Evolutionary conservation across 2,797 vertebrate genomes (phyloP).

Genomic region (Adelosebastes latens): DNA sequence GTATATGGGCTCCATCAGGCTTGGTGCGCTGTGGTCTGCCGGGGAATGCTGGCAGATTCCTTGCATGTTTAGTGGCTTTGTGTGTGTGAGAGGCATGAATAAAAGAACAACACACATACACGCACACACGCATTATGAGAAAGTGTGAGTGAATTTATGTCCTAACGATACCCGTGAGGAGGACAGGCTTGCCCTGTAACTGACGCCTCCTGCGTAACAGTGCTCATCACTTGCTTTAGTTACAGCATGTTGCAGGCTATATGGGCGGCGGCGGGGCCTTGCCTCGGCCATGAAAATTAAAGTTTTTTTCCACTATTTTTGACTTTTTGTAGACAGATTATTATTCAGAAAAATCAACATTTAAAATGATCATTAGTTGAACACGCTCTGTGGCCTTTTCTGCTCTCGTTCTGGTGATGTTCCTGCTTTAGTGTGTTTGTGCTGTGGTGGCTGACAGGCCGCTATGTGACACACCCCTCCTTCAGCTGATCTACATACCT

Average conservation of each 20-base stretch:
- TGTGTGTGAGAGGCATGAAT: slow-evolving; percentile 50
- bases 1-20: slow-evolving; percentile 74
- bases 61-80: slow-evolving; percentile 77
- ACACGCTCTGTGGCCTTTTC: not conserved
- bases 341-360: not conserved
- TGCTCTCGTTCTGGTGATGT: not conserved
- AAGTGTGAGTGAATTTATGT: not conserved
- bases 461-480: slow-evolving; percentile 27
- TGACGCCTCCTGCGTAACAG: not conserved
- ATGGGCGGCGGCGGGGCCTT: not conserved
- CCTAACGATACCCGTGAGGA: not conserved
- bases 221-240: not conserved
- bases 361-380: not conserved
- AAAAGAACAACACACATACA: slow-evolving; percentile 29
- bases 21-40: slow-evolving; percentile 60
- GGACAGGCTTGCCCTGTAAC: no score
- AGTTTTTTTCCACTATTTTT: not conserved
- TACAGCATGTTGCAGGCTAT: not conserved
- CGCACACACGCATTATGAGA: not conserved
- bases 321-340: not conserved
- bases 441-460: not conserved
- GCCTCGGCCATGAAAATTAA: not conserved
- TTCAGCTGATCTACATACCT: slow-evolving; percentile 51
- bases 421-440: not conserved
- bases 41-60: slow-evolving; percentile 80